Base-by-base conservation (phyloP, 2,797 vertebrate species). In the Loriculus beryllinus region DNA sequence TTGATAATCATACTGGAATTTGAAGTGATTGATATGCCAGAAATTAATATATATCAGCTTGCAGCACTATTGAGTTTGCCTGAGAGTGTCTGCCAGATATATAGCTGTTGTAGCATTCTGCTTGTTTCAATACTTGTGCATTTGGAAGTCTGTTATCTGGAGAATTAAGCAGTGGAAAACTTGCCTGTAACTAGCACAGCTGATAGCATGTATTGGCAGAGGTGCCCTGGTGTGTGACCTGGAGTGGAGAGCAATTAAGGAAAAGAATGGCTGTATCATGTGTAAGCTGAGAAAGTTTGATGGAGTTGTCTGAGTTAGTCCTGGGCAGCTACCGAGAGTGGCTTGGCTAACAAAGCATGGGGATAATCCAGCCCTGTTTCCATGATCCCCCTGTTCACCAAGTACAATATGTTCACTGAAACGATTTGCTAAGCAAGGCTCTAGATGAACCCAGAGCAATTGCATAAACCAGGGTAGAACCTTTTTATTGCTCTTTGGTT, bases 331-430 rank as follows among this genome's bases (percentile, higher is more conserved):
- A 26, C 29, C 0, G 6, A 25, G 25, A 7, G 19, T 28, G 12
- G 9, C 45, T 60, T 15, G 47, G 37, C 42, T 22, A 20, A 26
- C 7, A 51, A 23, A 71, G n/a, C 19, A 8, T 33, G 42, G 20
- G 42, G 7, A 47, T 47, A 69, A 57, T 22, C 54, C 49, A 69
- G 40, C 28, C 49, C 54, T 63, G 4, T 28, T 16, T 47, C 8
- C 12, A 1, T 1, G 3, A 35, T 1, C 70, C 42, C 20, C 6
- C 20, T n/a, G 23, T 16, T n/a, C 48, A 47, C 28, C 1, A 18
- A 5, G 9, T 2, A 26, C 0, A 2, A 70, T 31, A 12, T 4
- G 2, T 52, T 79, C 5, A 1, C 9, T 26, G 64, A 25, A 20
- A 52, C 29, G 40, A 8, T 42, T 74, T 42, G 14, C 19, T 10